Base-by-base conservation (phyloP, 2,888 invertebrate genomes). In the Luperina testacea region DNA sequence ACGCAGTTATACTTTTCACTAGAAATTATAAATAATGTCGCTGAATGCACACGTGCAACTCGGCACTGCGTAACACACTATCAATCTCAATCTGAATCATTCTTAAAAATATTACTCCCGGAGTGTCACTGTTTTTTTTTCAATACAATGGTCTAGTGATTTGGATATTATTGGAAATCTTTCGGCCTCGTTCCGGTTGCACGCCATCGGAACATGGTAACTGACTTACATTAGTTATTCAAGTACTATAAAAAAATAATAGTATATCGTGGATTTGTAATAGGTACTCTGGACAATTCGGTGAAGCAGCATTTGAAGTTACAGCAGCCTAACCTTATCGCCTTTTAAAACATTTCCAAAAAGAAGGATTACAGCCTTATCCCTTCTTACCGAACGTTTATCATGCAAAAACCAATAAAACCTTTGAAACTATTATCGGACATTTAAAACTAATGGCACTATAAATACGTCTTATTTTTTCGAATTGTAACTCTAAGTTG, bases 381-480 rank as follows among this genome's bases (percentile, higher is more conserved):
- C 59, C 61, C 17, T 48, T 71, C 27, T 67, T 53, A 27, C 57
- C 61, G 15, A 68, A 45, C 53, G 42, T 70, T 86, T 78, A 72
- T 78, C 69, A 83, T 57, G 61, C 61, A 87, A 83, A 87, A 76
- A n/a, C n/a, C n/a, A n/a, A n/a, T n/a, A n/a, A n/a, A n/a, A 27
- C 51, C 74, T 15, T 27, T 67, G 32, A 75, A 88, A 79, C 77
- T 74, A 78, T 86, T 81, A 83, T 81, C 76, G 71, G 77, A 57
- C 79, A 70, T 74, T 86, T 77, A 77, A 81, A 83, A 84, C 64
- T 80, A 84, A 87, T 87, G 71, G 71, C 64, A 61, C 63, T 75
- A 74, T 82, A 82, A 87, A 78, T 74, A 72, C 73, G 11, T 17
- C 27, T 51, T 88, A 77, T 78, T 69, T 70, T 53, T 38, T 61